Evolutionary conservation across 2,113 vertebrate species (phyloP).

Genomic region (Leucopternis melanops): DNA sequence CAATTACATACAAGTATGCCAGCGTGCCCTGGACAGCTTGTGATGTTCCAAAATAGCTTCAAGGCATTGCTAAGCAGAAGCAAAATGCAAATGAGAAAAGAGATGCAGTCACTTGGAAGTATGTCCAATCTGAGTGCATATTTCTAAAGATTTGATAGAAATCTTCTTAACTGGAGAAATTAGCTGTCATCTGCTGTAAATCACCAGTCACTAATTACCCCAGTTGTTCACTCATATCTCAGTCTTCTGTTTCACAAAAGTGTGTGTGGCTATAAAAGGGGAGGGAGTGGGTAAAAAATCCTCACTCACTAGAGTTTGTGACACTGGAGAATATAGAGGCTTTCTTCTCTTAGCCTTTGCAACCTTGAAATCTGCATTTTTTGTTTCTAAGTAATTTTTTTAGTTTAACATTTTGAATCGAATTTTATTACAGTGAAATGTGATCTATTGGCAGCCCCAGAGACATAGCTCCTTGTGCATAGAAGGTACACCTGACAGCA

Average conservation of each 20-base stretch:
- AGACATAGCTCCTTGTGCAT: background rate
- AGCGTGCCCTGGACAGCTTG: background rate
- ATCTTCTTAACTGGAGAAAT: slow-evolving; percentile 32
- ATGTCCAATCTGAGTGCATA: background rate
- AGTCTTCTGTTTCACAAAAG: background rate
- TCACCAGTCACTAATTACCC: slow-evolving; percentile 3
- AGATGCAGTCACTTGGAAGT: slow-evolving; percentile 21
- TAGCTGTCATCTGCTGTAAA: slow-evolving; percentile 46
- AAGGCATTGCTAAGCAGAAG: background rate
- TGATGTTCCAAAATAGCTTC: background rate
- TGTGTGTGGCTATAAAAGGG: background rate
- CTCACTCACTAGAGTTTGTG: background rate
- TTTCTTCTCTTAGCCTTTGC: background rate
- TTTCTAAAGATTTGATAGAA: slow-evolving; percentile 32
- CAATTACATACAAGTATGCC: background rate
- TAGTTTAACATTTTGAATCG: background rate
- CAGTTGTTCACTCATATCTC: background rate
- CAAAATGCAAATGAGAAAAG: background rate
- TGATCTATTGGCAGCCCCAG: background rate
- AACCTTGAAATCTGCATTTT: background rate
- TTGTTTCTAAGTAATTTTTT: background rate
- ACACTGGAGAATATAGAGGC: background rate
- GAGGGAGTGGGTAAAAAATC: background rate
- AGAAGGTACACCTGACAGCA: background rate
- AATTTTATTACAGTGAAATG: background rate